Conservation (phyloP, 53 echinoderm and acorn worm species). For the Hippasteria phrygiana region DNA sequence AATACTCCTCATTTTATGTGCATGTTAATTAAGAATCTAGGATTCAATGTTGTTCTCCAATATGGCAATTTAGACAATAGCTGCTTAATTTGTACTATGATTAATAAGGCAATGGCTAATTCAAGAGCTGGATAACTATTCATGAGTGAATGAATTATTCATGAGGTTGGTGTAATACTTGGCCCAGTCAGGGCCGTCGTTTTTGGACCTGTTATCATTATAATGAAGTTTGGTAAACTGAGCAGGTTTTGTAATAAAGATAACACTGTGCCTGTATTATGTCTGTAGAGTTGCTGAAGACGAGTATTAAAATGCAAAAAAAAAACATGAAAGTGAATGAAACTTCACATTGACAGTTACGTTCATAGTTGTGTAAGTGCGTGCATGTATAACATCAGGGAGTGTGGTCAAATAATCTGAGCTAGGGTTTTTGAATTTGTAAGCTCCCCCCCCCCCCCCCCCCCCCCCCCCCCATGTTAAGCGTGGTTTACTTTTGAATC, state of each 20-base stretch:
- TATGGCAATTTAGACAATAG: constrained; percentile 33
- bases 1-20: constrained; percentile 11
- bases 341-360: no score
- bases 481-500: no score
- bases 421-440: no score
- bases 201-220: not conserved
- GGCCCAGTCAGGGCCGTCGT: constrained; percentile 19
- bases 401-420: no score
- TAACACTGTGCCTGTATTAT: constrained; percentile 60
- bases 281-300: constrained; percentile 45
- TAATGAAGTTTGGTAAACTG: not conserved
- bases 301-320: constrained; percentile 16
- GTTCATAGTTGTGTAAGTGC: not conserved
- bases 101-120: not conserved
- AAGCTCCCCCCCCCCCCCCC: no score
- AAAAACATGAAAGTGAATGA: not conserved
- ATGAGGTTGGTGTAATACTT: constrained; percentile 27
- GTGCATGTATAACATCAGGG: no score
- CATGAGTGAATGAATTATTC: constrained; percentile 46
- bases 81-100: constrained; percentile 41
- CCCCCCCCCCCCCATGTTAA: no score
- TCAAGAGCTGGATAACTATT: constrained; percentile 11
- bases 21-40: constrained; percentile 16
- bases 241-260: constrained; percentile 55
- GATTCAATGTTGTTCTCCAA: not conserved